Evolutionary conservation across 2,797 vertebrate species (phyloP), one percentile per base, ranked within the genome.

Genomic region (Cryptoblepharus egeriae): DNA sequence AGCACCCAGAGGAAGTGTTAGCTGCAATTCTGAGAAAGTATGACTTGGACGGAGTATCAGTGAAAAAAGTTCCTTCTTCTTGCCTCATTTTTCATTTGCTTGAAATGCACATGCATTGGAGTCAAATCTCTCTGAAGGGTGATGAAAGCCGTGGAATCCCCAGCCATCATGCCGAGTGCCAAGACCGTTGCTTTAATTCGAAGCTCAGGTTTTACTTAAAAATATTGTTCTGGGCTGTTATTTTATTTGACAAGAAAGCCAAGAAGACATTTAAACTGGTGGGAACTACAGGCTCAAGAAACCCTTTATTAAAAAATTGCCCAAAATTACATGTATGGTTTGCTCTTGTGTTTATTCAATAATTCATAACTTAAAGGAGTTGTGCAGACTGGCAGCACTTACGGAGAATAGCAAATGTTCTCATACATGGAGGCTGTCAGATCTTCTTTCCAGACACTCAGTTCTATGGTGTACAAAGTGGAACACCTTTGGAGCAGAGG

Each of bases 261-360:
- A 77, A 89, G 49, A 89, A 81, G 85, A 71, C 32, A 32, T 84
- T 86, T 82, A 88, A 90, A 89, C 63, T 72, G 77, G 79, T 85
- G 32, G 22, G 26, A 92, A 87, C 81, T 87, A 85, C 68, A 74
- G 1, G 5, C 74, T 70, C 81, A 26, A 89, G 80, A 86, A 78
- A 58, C 81, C 1, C 16, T 35, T 84, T 81, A 83, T 88, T 91
- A 86, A 75, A 80, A 77, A 0, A 71, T 85, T 68, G 87, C 75
- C 77, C 88, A 75, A 84, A 90, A 91, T 86, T 73, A 85, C 55
- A 75, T 2, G 26, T 78, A 5, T 45, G 30, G n/a, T 37, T 88
- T 65, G 60, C 69, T 61, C 32, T 42, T 37, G 49, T 82, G 65
- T 84, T 87, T 90, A 73, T 79, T 77, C 58, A 81, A 18, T 87